Conservation (phyloP, 1,140 invertebrate genomes). For the Melipona quadrifasciata region DNA sequence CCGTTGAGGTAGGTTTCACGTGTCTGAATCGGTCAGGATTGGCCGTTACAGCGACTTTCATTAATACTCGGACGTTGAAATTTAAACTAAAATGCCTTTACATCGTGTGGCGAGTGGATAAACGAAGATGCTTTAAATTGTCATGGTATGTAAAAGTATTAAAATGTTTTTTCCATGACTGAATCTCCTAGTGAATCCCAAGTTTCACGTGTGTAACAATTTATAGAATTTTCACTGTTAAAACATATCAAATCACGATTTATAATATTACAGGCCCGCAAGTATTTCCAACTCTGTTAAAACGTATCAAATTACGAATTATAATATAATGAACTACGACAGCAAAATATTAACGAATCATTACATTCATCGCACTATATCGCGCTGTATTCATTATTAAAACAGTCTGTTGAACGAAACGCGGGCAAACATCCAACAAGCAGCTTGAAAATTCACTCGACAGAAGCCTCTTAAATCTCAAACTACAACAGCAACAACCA, state of each 20-base stretch:
- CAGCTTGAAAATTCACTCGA: background rate
- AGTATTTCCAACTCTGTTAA: no score
- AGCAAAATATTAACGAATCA: background rate
- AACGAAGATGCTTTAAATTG: no score
- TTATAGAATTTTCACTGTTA: no score
- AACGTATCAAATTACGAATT: background rate
- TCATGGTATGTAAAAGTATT: no score
- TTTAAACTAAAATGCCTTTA: no score
- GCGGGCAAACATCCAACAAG: no score
- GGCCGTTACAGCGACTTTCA: background rate
- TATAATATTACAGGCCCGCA: background rate
- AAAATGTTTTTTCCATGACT: no score
- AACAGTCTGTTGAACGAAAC: background rate
- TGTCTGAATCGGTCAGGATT: conserved; percentile 11
- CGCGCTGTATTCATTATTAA: background rate
- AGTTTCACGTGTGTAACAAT: no score
- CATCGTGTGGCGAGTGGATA: no score
- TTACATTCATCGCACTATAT: background rate
- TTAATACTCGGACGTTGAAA: no score
- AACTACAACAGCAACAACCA: background rate
- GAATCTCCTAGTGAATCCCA: no score
- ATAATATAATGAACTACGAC: background rate
- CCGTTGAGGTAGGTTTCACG: background rate
- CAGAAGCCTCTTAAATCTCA: background rate
- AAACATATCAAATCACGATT: background rate